Base-by-base conservation (phyloP, 2,113 vertebrate genomes). In the Seriola rivoliana region DNA sequence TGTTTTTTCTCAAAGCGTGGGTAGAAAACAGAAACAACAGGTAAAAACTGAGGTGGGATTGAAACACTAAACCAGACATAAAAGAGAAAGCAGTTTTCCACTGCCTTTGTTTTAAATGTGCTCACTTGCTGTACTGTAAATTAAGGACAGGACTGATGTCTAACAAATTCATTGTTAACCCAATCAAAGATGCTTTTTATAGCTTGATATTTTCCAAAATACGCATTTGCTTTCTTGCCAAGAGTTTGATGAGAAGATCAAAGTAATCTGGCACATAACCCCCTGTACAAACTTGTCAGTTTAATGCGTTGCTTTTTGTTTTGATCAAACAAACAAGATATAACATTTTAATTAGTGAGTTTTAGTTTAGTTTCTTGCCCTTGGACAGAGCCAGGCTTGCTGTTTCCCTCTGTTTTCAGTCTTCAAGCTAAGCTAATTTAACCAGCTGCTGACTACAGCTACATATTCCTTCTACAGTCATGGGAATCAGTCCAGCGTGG, bases 1-100 rank as follows among this genome's bases (percentile, higher is more conserved):
- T 54, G 16, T 63, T 34, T 81, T 68, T 81, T 78, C 75, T 76
- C 36, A 75, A 60, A 80, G 89, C 77, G 92, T 93, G 86, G 87
- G 87, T 88, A 75, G 80, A 82, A 80, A 75, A 78, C 42, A 88
- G 79, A 64, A 63, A 74, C 71, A 84, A 80, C 58, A 89, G 85
- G 89, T 92, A 75, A 86, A 80, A 84, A 60, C 46, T 55, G 54
- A 85, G 57, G 57, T 82, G 36, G 66, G 81, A 88, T 81, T 72
- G 65, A 77, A 77, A 78, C 58, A 32, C 40, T 78, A 40, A 82
- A 52, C n/a, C 55, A 85, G 58, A 75, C n/a, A 69, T 68, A 77
- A 72, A 71, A 84, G 13, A 81, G 19, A 63, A 78, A 57, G 8
- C 25, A 50, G 57, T 70, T 88, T 89, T 89, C 68, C 78, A 78